Conservation (phyloP, 2,113 vertebrate genomes). For the Tautogolabrus adspersus region DNA sequence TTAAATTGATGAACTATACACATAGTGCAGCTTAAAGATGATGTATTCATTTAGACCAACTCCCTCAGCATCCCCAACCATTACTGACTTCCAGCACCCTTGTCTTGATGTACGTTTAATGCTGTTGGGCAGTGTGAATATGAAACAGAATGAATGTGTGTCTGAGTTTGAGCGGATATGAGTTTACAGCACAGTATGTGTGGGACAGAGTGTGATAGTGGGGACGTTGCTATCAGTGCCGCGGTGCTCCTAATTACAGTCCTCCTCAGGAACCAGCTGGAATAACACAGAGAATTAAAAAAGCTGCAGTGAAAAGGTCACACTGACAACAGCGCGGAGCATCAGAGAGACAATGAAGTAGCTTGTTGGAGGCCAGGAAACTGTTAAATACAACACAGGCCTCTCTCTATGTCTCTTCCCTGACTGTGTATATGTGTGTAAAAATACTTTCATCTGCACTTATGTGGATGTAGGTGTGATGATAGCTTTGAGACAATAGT, state of each 20-base stretch:
- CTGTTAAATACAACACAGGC: slow-evolving; percentile 17
- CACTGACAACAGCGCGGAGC: slow-evolving; percentile 36
- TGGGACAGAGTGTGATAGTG: background rate
- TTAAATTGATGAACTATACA: too few relatives aligned
- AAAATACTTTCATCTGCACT: slow-evolving; percentile 30
- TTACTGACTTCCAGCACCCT: too few relatives aligned
- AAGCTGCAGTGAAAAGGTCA: slow-evolving; percentile 33
- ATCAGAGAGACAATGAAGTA: slow-evolving; percentile 16
- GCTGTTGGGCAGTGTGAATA: background rate
- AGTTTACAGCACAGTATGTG: background rate
- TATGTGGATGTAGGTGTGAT: slow-evolving; percentile 43
- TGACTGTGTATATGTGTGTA: slow-evolving; percentile 2
- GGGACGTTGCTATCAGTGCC: background rate
- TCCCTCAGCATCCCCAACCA: too few relatives aligned
- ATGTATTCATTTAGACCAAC: too few relatives aligned
- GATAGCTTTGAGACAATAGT: slow-evolving; percentile 34
- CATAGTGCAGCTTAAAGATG: too few relatives aligned
- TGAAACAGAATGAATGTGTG: background rate
- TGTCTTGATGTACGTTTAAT: too few relatives aligned
- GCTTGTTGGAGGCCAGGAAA: slow-evolving; percentile 6
- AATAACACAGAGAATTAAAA: slow-evolving; percentile 34
- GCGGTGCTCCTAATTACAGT: slow-evolving; percentile 35
- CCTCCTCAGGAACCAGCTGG: slow-evolving; percentile 28
- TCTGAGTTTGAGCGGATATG: background rate
- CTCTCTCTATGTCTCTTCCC: slow-evolving; percentile 7